phyloP scores from a whole-genome alignment of 2,797 vertebrate genomes.

The Hydrocynus forskahlii region DNA sequence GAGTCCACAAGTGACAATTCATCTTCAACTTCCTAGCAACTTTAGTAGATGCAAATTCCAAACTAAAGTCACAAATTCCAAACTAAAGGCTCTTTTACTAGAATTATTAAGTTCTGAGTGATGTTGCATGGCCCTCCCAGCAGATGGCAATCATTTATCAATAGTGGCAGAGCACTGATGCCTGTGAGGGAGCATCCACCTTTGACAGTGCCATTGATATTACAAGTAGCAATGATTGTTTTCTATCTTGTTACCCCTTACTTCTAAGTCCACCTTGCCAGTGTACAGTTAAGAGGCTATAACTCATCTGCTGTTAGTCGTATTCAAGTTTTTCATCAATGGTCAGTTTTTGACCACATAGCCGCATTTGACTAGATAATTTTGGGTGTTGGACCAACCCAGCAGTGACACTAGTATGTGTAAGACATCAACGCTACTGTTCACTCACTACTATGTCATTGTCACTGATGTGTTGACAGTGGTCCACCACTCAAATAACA shows the following conservation, averaged over 20 bases:
- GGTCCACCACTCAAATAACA: too few relatives aligned
- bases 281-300: background rate
- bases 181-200: conserved; percentile 7
- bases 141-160: conserved; percentile 73
- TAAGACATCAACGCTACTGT: too few relatives aligned
- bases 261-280: too few relatives aligned
- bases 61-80: too few relatives aligned
- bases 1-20: too few relatives aligned
- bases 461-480: background rate
- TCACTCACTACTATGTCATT: too few relatives aligned
- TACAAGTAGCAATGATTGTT: background rate
- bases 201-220: background rate
- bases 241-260: too few relatives aligned
- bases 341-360: background rate
- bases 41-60: too few relatives aligned
- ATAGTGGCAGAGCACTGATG: conserved; percentile 17
- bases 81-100: background rate
- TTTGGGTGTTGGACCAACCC: background rate
- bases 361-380: background rate
- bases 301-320: too few relatives aligned
- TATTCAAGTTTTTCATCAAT: background rate
- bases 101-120: background rate
- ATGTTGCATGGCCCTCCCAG: conserved; percentile 56
- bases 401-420: background rate
- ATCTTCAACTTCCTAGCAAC: too few relatives aligned